A percentile compares a stretch with the other conserved stretches of the same genome.
Conservation (phyloP, 2,888 invertebrate genomes). For the Leptinotarsa tumamoca region DNA sequence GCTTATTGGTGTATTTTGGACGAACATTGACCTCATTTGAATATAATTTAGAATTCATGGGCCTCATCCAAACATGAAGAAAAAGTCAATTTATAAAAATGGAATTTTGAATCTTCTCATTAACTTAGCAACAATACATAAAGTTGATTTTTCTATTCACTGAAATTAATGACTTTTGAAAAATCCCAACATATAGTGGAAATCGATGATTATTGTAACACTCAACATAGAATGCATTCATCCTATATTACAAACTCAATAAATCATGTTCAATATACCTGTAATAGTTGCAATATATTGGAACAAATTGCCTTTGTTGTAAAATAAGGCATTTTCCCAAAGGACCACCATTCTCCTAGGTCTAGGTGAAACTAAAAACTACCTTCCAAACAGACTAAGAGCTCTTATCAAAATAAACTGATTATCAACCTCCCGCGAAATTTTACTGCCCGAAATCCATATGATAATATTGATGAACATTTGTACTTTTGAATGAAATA, state of each 20-base stretch:
- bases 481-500: not conserved
- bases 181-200: too few relatives aligned
- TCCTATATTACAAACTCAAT: not conserved
- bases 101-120: too few relatives aligned
- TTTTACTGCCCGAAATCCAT: not conserved
- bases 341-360: not conserved
- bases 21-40: too few relatives aligned
- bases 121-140: too few relatives aligned
- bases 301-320: constrained; percentile 52
- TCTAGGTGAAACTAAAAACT: not conserved
- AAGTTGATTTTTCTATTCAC: too few relatives aligned
- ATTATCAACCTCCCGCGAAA: not conserved
- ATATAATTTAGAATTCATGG: too few relatives aligned
- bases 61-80: too few relatives aligned
- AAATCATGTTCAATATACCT: constrained; percentile 50
- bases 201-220: too few relatives aligned
- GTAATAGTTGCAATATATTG: constrained; percentile 60
- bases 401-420: not conserved
- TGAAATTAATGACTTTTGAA: too few relatives aligned
- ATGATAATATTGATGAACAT: not conserved
- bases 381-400: not conserved
- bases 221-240: too few relatives aligned
- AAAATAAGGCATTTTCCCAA: constrained; percentile 29
- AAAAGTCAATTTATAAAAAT: too few relatives aligned
- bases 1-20: too few relatives aligned